Evolutionary conservation across 2,113 vertebrate species (phyloP), one percentile per base, ranked within the genome.

Genomic region (Python bivittatus): DNA sequence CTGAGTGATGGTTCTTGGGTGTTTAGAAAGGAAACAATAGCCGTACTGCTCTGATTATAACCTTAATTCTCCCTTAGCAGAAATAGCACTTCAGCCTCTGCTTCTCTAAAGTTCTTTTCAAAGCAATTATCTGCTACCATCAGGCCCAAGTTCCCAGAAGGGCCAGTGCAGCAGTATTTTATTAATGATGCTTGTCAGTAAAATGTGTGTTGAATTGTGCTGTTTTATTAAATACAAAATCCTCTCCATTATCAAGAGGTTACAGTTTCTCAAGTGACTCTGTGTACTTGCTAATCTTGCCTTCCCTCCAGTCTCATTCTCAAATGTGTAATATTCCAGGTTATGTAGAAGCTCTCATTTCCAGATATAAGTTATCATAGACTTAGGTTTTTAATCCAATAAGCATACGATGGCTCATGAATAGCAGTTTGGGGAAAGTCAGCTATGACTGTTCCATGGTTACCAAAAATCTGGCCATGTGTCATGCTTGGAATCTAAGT

Each of bases 101-200:
- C 54, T 20, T 94, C 57, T 95, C 84, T 27, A 84, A 95, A 29
- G 85, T 22, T 95, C 11, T 48, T 95, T 95, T 54, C 6, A 94
- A 97, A 85, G 90, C 92, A 97, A 96, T 97, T 97, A 97, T 95
- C 92, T 96, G 20, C 92, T 95, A 84, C 90, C 95, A 93, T 93
- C 95, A 94, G 94, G 92, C 90, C 90, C 88, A 72, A 88, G 90
- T 94, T 97, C 96, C 92, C 95, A 93, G 61, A 95, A 97, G 94
- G 25, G 1, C 85, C 91, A 57, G 83, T 89, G 88, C 84, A 93
- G 85, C 89, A 85, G 79, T 93, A 96, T 96, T 96, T 97, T 97
- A 96, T 97, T 97, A 97, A 93, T 94, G 93, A 90, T 92, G 22
- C 38, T 96, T 86, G 95, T 54, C 92, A 95, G 88, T 92, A 96